phyloP scores from a whole-genome alignment of 2,113 vertebrate genomes.

The Sminthopsis crassicaudata region DNA sequence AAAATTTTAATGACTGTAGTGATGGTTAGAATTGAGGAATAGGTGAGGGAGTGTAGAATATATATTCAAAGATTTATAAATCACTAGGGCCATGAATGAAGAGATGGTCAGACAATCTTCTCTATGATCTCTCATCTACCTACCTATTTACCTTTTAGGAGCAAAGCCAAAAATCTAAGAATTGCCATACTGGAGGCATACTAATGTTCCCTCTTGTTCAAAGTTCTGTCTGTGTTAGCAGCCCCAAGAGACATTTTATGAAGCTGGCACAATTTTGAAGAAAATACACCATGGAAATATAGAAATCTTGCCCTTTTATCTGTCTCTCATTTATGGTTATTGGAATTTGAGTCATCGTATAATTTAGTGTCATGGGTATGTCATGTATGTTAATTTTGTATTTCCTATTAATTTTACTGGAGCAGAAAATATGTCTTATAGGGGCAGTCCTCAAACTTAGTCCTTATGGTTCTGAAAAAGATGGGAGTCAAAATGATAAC shows the following conservation, averaged over 20 bases:
- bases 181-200: neutral
- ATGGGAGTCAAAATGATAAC: too few species aligned
- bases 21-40: neutral
- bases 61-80: neutral
- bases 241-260: neutral
- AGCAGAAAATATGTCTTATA: neutral
- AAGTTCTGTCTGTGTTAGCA: neutral
- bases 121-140: neutral
- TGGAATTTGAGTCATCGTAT: neutral
- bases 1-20: neutral
- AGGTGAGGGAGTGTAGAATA: neutral
- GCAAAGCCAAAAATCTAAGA: neutral
- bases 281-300: neutral
- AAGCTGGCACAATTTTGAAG: neutral
- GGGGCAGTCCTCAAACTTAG: too few species aligned
- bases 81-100: neutral
- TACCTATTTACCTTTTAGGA: neutral
- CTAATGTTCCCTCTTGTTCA: neutral
- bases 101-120: neutral
- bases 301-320: neutral
- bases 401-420: neutral
- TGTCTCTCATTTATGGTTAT: neutral
- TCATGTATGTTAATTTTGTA: neutral
- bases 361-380: too few species aligned
- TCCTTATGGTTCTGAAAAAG: too few species aligned